Conservation (phyloP, 2,113 vertebrate species). For the Hylia prasina region DNA sequence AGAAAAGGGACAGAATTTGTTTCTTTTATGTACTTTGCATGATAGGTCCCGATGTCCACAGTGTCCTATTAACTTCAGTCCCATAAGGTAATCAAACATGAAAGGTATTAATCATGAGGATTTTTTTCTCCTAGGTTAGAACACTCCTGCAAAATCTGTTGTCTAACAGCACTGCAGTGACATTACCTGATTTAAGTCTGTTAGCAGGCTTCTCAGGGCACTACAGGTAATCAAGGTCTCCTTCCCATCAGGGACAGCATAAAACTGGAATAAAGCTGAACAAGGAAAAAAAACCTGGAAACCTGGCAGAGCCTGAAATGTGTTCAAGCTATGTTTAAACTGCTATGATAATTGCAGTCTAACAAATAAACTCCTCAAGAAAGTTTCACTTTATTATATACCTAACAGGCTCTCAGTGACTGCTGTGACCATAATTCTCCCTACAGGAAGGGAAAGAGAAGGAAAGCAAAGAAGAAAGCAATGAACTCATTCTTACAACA, state of each 20-base stretch:
- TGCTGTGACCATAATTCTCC: neutral
- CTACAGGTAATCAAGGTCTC: slow-evolving; percentile 62
- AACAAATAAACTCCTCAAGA: neutral
- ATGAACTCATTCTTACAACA: neutral
- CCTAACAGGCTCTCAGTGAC: neutral
- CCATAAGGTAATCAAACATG: neutral
- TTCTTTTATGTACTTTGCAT: neutral
- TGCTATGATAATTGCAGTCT: neutral
- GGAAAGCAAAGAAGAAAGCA: neutral
- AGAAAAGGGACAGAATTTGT: neutral
- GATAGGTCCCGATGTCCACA: neutral
- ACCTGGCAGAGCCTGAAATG: neutral
- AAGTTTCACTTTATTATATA: neutral
- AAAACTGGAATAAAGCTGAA: slow-evolving; percentile 77
- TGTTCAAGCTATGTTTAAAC: neutral
- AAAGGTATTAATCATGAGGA: neutral
- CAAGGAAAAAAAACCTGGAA: neutral
- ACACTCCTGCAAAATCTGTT: neutral
- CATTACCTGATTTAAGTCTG: slow-evolving; percentile 81
- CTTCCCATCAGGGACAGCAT: slow-evolving; percentile 25
- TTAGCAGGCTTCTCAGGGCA: slow-evolving; percentile 74
- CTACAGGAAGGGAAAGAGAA: neutral
- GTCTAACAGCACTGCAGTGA: neutral
- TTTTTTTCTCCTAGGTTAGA: neutral
- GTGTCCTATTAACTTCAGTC: neutral